A percentile compares a stretch with the other conserved stretches of the same genome.
phyloP scores from a whole-genome alignment of 2,888 invertebrate species.

The Watsonalla binaria region DNA sequence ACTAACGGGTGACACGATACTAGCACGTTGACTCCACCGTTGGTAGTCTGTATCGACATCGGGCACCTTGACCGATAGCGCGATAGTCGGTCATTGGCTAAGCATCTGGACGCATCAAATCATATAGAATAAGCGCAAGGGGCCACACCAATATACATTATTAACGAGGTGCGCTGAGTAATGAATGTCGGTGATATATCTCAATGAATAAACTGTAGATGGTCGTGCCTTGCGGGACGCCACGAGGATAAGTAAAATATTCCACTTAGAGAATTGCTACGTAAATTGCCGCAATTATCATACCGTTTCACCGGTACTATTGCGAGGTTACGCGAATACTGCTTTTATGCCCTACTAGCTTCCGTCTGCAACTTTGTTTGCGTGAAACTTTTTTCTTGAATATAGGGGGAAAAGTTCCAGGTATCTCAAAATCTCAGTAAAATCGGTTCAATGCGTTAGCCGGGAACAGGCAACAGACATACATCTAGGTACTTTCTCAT shows the following conservation, averaged over 20 bases:
- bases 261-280: constrained; percentile 65
- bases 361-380: no score
- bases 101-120: constrained; percentile 1
- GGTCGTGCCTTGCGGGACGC: constrained; percentile 57
- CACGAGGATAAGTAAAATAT: constrained; percentile 67
- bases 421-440: no score
- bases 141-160: constrained; percentile 19
- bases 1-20: constrained; percentile 26
- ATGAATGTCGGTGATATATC: constrained; percentile 62
- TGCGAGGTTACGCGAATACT: constrained; percentile 16
- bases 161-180: constrained; percentile 38
- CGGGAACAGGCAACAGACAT: no score
- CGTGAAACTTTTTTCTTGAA: no score
- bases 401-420: no score
- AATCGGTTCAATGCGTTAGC: no score
- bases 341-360: constrained; percentile 5
- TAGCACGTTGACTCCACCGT: constrained; percentile 10
- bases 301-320: constrained; percentile 39
- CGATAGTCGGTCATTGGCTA: constrained; percentile 5
- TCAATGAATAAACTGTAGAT: constrained; percentile 56
- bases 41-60: constrained; percentile 29
- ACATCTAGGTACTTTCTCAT: no score
- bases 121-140: constrained; percentile 9
- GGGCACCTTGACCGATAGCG: constrained; percentile 37
- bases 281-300: constrained; percentile 60